A percentile compares a stretch with the other conserved stretches of the same genome.
phyloP scores from a whole-genome alignment of 2,888 invertebrate genomes.

The Calephelis perditalis region DNA sequence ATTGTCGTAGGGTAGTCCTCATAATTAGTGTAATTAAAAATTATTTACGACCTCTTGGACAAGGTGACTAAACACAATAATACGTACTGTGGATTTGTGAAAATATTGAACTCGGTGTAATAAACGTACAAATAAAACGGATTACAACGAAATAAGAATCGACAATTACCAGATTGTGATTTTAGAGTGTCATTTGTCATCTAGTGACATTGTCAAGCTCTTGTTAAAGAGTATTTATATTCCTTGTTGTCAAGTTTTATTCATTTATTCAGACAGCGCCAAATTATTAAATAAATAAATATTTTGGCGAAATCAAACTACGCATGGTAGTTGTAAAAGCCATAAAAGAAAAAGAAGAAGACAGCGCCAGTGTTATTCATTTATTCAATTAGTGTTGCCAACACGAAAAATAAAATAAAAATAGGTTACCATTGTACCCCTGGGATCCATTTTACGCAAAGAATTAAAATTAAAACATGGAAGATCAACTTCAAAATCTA shows the following conservation, averaged over 20 bases:
- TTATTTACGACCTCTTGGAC: not conserved
- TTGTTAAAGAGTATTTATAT: too few relatives aligned
- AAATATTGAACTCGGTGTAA: not conserved
- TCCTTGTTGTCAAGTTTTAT: too few relatives aligned
- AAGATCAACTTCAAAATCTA: not conserved
- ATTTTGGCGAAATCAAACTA: too few relatives aligned
- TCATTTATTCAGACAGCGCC: too few relatives aligned
- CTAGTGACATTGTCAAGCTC: not conserved
- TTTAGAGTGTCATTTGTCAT: not conserved
- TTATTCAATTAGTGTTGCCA: conserved; percentile 1
- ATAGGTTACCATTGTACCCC: not conserved
- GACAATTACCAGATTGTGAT: conserved; percentile 1
- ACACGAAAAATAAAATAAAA: not conserved
- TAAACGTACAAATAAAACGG: conserved; percentile 4
- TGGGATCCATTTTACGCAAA: conserved; percentile 4
- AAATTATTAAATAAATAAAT: too few relatives aligned
- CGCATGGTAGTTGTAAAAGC: too few relatives aligned
- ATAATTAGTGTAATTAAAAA: not conserved
- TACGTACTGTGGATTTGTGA: not conserved
- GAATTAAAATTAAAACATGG: conserved; percentile 1
- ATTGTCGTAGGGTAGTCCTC: not conserved
- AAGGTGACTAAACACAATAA: not conserved
- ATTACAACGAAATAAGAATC: conserved; percentile 1
- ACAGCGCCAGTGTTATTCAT: not conserved
- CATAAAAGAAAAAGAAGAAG: too few relatives aligned